phyloP scores from a whole-genome alignment of 1,140 invertebrate genomes.

The Plodia interpunctella region DNA sequence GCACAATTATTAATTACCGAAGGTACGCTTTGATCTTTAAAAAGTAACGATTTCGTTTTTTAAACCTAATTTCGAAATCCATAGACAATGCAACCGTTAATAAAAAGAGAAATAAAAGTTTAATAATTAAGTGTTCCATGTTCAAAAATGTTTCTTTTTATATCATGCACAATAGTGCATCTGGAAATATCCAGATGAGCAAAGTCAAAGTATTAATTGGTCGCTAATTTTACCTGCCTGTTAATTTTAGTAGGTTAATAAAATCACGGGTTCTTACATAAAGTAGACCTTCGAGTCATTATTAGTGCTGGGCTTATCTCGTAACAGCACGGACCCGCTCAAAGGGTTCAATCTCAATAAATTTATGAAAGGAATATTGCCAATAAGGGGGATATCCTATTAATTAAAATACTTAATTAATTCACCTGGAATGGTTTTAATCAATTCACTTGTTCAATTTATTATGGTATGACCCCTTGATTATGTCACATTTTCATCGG shows the following conservation, averaged over 20 bases:
- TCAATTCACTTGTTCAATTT: conserved; percentile 70
- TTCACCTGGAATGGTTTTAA: conserved; percentile 75
- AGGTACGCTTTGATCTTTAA: not conserved
- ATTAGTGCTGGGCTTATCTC: conserved; percentile 44
- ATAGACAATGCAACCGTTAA: no score
- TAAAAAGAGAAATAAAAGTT: no score
- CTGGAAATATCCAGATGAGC: not conserved
- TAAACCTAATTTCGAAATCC: no score
- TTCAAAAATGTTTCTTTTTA: not conserved
- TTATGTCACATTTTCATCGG: conserved; percentile 14
- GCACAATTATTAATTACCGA: no score
- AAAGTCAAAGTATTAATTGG: not conserved
- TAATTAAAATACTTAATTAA: conserved; percentile 77
- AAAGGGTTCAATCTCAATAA: conserved; percentile 72
- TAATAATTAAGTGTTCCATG: not conserved
- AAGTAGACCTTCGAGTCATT: conserved; percentile 3
- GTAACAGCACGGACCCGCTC: conserved; percentile 47
- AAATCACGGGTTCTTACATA: not conserved
- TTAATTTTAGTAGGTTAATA: not conserved
- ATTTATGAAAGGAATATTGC: conserved; percentile 76
- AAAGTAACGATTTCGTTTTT: not conserved
- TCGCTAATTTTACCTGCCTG: conserved; percentile 1
- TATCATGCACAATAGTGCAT: not conserved
- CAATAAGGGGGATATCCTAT: conserved; percentile 74
- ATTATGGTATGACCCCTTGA: conserved; percentile 51